phyloP scores from a whole-genome alignment of 2,797 vertebrate genomes.

The Clarias platycephalus region DNA sequence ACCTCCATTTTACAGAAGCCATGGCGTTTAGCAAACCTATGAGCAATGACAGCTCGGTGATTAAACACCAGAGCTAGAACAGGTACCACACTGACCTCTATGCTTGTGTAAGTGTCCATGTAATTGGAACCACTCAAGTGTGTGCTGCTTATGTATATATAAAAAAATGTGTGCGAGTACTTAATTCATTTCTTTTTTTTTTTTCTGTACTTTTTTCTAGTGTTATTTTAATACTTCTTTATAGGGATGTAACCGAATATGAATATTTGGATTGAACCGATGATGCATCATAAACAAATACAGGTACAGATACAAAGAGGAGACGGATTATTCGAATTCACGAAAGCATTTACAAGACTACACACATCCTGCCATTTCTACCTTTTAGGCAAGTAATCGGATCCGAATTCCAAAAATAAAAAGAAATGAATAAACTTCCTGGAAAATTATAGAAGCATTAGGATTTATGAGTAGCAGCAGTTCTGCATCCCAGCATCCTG shows the following conservation, averaged over 20 bases:
- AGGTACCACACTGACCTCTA: conserved; percentile 11
- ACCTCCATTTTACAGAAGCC: background rate
- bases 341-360: background rate
- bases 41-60: conserved; percentile 8
- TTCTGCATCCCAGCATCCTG: background rate
- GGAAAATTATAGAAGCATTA: background rate
- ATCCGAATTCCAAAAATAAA: background rate
- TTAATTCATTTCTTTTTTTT: background rate
- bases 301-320: background rate
- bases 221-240: background rate
- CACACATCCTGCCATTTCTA: background rate
- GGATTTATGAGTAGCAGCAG: background rate
- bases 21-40: conserved; percentile 1
- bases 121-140: conserved; percentile 33
- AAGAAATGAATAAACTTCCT: background rate
- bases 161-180: background rate
- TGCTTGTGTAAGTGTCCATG: conserved; percentile 30
- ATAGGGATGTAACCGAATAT: background rate
- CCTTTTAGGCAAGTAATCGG: background rate
- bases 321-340: background rate
- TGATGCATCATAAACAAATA: background rate
- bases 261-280: background rate
- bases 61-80: conserved; percentile 20
- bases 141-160: conserved; percentile 3
- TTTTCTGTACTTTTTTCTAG: background rate